Evolutionary conservation across 2,888 invertebrate genomes (phyloP), one percentile per base, ranked within the genome.

Genomic region (Metalampra italica): DNA sequence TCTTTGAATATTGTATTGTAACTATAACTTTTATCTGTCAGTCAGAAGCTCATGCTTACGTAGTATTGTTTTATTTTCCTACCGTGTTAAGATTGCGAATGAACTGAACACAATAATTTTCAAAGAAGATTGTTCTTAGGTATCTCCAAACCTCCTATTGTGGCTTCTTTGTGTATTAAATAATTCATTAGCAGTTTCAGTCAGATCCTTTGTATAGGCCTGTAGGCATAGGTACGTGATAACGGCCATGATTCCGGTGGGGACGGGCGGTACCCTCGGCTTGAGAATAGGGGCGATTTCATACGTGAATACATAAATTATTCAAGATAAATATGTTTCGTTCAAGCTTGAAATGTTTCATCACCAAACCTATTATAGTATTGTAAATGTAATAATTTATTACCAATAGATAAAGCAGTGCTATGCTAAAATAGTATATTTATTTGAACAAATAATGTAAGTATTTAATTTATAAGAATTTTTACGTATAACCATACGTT

Each of bases 131-230:
- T 32, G 34, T 47, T 46, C 43, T 37, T 43, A 2, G 29, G 13
- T 45, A 37, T 34, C 22, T 29, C 13, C 22, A 22, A 39, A 29
- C 40, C 44, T 46, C 46, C 47, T 22, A 47, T 46, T 50, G 54
- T 50, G 52, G 53, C 47, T 49, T 48, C 50, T 56, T 53, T 52
- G 53, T 55, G 47, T 51, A 47, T 56, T 59, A 55, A 58, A 56
- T 58, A 56, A 56, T 59, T 59, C 47, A 51, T 51, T 52, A 56
- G 51, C 52, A 52, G 52, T 54, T 54, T 56, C 53, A 54, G 53
- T 58, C 56, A 49, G 52, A 46, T 50, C 54, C 54, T 47, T 45
- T 51, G 47, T 47, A 42, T 30, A 34, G n/a, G 44, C 37, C 45
- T 47, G 37, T 30, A 34, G n/a, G 44, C 37, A 30, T 45, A 42